phyloP scores from a whole-genome alignment of 2,113 vertebrate species.

The Zingel zingel region DNA sequence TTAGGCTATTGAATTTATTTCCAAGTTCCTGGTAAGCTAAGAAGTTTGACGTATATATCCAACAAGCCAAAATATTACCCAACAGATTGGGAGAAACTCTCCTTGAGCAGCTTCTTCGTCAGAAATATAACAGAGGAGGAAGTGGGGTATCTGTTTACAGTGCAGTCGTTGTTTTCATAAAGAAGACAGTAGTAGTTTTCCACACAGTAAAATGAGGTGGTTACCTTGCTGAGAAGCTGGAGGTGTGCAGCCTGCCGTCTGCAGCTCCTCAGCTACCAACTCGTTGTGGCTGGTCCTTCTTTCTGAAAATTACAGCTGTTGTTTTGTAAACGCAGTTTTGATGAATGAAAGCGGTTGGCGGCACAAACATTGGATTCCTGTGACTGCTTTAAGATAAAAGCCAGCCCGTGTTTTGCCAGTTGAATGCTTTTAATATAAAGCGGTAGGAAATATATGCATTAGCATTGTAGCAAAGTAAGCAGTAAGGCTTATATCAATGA shows the following conservation, averaged over 20 bases:
- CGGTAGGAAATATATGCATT: background rate
- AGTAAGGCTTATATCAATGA: background rate
- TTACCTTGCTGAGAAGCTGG: background rate
- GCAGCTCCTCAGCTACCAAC: constrained; percentile 5
- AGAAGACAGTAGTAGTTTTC: background rate
- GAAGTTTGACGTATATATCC: background rate
- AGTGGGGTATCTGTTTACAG: background rate
- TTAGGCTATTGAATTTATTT: background rate
- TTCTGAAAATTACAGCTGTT: background rate
- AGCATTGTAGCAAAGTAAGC: background rate
- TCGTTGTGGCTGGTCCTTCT: background rate
- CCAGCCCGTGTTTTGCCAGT: background rate
- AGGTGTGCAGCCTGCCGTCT: background rate
- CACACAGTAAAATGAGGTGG: background rate
- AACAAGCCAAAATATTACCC: background rate
- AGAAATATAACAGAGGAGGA: background rate
- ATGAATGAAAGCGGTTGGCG: background rate
- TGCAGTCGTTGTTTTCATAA: background rate
- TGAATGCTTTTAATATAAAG: background rate
- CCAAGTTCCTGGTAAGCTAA: background rate
- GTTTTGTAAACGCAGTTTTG: constrained; percentile 8
- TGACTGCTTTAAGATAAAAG: background rate
- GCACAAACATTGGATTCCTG: background rate
- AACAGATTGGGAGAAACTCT: background rate
- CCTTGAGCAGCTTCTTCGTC: background rate